Conservation (phyloP, 2,888 invertebrate species). For the Ophion obscuratus region DNA sequence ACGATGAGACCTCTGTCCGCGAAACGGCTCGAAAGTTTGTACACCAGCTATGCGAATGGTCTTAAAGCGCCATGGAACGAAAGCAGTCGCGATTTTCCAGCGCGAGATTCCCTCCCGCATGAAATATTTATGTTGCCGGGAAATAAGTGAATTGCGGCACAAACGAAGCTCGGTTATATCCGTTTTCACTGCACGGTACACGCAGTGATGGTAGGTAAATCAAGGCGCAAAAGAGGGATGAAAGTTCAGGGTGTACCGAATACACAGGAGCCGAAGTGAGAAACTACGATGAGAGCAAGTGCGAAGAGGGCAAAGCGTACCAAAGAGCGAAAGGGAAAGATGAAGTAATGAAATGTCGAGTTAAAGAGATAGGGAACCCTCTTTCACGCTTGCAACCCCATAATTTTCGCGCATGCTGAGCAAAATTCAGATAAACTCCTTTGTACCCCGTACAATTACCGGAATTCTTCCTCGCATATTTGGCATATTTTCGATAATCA, state of each 20-base stretch:
- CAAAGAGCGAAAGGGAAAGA: conserved; percentile 43
- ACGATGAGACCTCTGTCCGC: conserved; percentile 67
- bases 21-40: conserved; percentile 35
- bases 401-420: conserved; percentile 72
- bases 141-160: conserved; percentile 78
- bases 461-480: background rate
- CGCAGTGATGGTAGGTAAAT: conserved; percentile 70
- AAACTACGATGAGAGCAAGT: conserved; percentile 44
- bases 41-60: conserved; percentile 10
- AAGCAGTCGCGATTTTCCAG: conserved; percentile 50
- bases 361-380: conserved; percentile 61
- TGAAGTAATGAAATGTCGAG: conserved; percentile 54
- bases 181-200: conserved; percentile 34
- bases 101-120: conserved; percentile 68
- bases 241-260: conserved; percentile 50
- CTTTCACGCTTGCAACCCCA: conserved; percentile 70
- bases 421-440: conserved; percentile 77
- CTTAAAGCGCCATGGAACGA: conserved; percentile 30
- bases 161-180: conserved; percentile 71
- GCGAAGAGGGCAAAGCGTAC: conserved; percentile 15
- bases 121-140: conserved; percentile 77
- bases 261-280: conserved; percentile 49
- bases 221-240: conserved; percentile 67
- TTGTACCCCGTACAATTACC: conserved; percentile 65
- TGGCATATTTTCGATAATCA: background rate